Base-by-base conservation (phyloP, 2,113 vertebrate species). In the Willisornis vidua region DNA sequence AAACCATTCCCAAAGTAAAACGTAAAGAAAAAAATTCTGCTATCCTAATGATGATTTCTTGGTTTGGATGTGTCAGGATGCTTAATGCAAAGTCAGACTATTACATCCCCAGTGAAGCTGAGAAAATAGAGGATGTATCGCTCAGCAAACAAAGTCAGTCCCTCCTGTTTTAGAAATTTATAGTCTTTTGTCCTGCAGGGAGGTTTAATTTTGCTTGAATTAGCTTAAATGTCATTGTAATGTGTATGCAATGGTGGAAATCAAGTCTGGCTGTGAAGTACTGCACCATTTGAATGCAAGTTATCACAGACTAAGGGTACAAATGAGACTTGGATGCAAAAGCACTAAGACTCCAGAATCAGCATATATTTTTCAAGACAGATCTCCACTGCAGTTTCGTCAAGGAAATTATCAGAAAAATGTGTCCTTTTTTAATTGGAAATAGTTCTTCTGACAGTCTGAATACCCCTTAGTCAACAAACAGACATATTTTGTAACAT, bases 331-430 rank as follows among this genome's bases (percentile, higher is more conserved):
- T 85, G 41, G 71, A 89, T 81, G 14, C 67, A 87, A 85, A 83
- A 52, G 26, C 39, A 39, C 54, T 57, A 78, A 71, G 58, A 62
- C 43, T 91, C 82, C 61, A 88, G 65, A 61, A 83, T 90, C 48
- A 96, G 66, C 43, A 74, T 33, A n/a, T 57, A 89, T 94, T 91
- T 96, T 93, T 94, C 62, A 76, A 90, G 63, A 31, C 14, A 93
- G 62, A 91, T 89, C 92, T 94, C 89, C 92, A 92, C 59, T 97
- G 96, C 87, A 63, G 79, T 93, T 90, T 83, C 59, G 74, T 31
- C 31, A 33, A 12, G 39, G 45, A 78, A 95, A 90, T 88, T 35
- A 83, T 72, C 35, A 86, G 67, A 78, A 94, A 91, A 91, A 86
- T 33, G 9, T 58, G 14, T 75, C 49, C 19, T 68, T 90, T 83